These are phyloP conservation scores for Thryonomys swinderianus DNA, from an alignment of 2,113 vertebrate species.

Conservation along the genomic window DNA sequence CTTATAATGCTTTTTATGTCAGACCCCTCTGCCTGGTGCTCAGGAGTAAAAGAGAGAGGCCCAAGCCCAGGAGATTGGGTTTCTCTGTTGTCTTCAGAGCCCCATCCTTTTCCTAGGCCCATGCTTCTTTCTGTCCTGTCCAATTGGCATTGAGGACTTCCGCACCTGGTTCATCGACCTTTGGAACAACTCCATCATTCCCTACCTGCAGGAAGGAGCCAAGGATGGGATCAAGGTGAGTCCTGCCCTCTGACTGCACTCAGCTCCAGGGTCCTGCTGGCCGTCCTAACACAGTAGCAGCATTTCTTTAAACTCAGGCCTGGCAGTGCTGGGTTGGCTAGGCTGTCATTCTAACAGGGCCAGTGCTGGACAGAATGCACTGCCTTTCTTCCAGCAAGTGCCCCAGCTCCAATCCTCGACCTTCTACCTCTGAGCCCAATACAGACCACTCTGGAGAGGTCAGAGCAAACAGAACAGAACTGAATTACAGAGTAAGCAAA, in stretches of 20 bases:
- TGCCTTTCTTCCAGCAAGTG: background rate
- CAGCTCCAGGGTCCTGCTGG: background rate
- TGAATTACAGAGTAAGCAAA: background rate
- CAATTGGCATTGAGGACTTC: constrained; percentile 95
- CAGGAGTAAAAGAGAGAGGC: background rate
- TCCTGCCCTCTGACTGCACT: background rate
- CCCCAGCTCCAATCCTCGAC: background rate
- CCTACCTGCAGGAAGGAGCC: constrained; percentile 96
- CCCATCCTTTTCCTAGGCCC: constrained; percentile 87
- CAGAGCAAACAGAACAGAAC: background rate
- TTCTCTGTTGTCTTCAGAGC: background rate
- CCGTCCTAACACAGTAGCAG: background rate
- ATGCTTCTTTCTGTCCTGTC: constrained; percentile 98
- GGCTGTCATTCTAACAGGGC: background rate
- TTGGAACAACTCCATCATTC: constrained; percentile 99
- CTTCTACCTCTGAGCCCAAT: background rate
- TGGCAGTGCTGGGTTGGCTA: too few species aligned
- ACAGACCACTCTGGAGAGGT: background rate
- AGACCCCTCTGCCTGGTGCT: background rate
- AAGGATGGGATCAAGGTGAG: constrained; percentile 97
- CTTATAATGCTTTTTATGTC: background rate
- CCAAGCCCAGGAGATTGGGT: background rate
- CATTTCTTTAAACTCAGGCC: background rate
- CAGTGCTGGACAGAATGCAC: background rate
- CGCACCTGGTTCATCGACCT: constrained; percentile 98